Percentiles rank a stretch among this genome's conserved stretches.
Evolutionary conservation across 2,113 vertebrate genomes (phyloP).

Genomic region (Oceanites oceanicus): DNA sequence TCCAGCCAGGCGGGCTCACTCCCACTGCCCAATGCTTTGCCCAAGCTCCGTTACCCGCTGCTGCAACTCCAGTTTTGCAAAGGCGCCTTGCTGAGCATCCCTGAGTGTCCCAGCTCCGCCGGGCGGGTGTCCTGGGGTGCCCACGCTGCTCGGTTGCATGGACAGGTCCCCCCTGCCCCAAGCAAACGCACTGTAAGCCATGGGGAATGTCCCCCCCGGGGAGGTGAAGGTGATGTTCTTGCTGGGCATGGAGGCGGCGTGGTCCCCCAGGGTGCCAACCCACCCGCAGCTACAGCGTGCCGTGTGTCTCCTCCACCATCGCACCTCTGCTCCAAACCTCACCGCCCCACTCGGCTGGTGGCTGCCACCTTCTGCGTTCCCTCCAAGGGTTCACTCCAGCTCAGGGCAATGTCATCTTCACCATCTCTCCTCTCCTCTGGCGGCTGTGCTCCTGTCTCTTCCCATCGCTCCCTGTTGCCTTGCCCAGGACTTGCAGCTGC

Average conservation of each 20-base stretch:
- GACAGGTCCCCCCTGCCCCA: rapidly evolving
- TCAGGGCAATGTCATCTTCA: not conserved
- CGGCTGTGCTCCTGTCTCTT: not conserved
- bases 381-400: not conserved
- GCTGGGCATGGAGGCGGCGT: rapidly evolving
- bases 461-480: not conserved
- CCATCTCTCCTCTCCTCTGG: not conserved
- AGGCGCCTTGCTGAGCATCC: not conserved
- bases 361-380: not conserved
- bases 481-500: not conserved
- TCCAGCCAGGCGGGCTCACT: not conserved
- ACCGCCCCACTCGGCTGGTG: rapidly evolving
- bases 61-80: not conserved
- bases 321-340: not conserved
- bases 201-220: rapidly evolving
- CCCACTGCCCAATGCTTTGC: not conserved
- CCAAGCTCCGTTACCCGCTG: not conserved
- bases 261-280: rapidly evolving
- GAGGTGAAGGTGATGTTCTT: not conserved
- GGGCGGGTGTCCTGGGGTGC: rapidly evolving
- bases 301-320: not conserved
- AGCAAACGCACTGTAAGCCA: rapidly evolving
- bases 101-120: not conserved
- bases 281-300: rapidly evolving
- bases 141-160: rapidly evolving